Evolutionary conservation across 1,140 invertebrate genomes (phyloP).

Genomic region (Drosophila grimshawi): DNA sequence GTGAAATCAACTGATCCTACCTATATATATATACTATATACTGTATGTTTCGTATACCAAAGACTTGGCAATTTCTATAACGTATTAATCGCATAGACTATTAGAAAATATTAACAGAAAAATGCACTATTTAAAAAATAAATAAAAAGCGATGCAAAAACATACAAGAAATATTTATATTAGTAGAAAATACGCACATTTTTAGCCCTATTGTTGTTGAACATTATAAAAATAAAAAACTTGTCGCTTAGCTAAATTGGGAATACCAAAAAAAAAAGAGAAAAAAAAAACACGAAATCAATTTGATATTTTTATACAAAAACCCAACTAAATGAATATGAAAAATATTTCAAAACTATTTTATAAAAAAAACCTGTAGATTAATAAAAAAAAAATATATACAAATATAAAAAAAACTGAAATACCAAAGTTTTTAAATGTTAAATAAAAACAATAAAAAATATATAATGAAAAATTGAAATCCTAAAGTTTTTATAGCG

Average conservation of each 20-base stretch:
- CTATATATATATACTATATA: constrained; percentile 46
- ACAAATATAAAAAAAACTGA: constrained; percentile 27
- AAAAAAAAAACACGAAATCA: constrained; percentile 40
- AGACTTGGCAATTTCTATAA: constrained; percentile 71
- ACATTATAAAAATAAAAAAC: constrained; percentile 18
- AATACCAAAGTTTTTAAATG: not conserved
- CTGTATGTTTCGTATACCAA: constrained; percentile 59
- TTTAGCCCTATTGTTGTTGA: constrained; percentile 58
- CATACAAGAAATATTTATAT: constrained; percentile 19
- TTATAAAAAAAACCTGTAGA: constrained; percentile 63
- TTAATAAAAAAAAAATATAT: constrained; percentile 57
- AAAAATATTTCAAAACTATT: constrained; percentile 59
- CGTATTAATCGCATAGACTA: constrained; percentile 77
- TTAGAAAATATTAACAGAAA: constrained; percentile 59
- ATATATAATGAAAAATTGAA: constrained; percentile 30
- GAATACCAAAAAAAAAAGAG: not conserved
- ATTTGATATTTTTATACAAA: constrained; percentile 79
- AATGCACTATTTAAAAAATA: constrained; percentile 6
- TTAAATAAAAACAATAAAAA: constrained; percentile 46
- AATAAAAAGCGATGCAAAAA: constrained; percentile 24
- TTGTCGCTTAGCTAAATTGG: constrained; percentile 67
- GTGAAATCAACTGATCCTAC: constrained; percentile 60
- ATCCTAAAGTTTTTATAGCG: constrained; percentile 27
- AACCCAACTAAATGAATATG: constrained; percentile 20
- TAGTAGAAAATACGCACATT: constrained; percentile 48